A percentile compares a stretch with the other conserved stretches of the same genome.
Evolutionary conservation across 2,888 invertebrate genomes (phyloP).

Genomic region (Dusona sp.): DNA sequence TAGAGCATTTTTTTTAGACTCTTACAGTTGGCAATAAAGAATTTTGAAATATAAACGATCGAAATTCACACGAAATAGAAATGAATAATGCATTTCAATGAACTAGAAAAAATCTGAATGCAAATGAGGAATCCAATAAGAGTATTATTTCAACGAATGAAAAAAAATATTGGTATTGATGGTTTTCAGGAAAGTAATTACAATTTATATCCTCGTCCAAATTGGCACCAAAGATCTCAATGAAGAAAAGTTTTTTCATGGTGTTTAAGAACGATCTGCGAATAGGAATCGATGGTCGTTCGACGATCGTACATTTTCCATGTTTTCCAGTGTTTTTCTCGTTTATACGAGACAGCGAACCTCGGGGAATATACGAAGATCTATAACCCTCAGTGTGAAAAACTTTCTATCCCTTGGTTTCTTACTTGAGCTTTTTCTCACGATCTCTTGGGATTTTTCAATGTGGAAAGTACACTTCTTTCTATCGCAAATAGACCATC

Average conservation of each 20-base stretch:
- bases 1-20: neutral
- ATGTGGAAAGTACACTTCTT: conserved; percentile 1
- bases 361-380: conserved; percentile 39
- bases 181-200: neutral
- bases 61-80: neutral
- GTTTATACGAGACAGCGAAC: conserved; percentile 12
- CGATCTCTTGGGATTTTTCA: conserved; percentile 16
- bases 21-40: neutral
- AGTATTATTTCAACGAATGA: neutral
- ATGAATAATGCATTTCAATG: neutral
- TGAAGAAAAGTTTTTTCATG: neutral
- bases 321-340: conserved; percentile 18
- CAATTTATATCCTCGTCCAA: neutral
- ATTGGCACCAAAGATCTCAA: neutral
- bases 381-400: conserved; percentile 12
- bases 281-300: conserved; percentile 40
- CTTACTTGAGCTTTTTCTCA: conserved; percentile 2
- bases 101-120: neutral
- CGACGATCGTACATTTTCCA: conserved; percentile 10
- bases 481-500: neutral
- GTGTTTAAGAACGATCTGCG: conserved; percentile 19
- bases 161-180: neutral
- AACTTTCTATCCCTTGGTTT: conserved; percentile 24
- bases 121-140: neutral
- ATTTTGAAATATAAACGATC: neutral